Conservation (phyloP, 2,113 vertebrate genomes). For the Amphilophus citrinellus region DNA sequence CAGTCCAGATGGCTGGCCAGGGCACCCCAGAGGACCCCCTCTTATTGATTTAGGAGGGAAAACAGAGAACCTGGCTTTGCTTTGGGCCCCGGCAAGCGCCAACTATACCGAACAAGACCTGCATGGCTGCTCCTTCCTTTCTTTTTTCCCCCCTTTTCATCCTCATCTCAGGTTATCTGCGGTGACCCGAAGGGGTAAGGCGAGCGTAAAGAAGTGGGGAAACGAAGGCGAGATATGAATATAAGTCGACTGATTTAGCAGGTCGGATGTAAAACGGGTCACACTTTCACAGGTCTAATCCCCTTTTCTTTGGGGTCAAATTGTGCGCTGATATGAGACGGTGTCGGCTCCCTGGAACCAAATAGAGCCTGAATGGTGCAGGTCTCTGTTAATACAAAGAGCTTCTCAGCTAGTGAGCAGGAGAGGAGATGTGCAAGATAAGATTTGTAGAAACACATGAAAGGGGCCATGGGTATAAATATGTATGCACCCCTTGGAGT, state of each 20-base stretch:
- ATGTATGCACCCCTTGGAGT: conserved; percentile 77
- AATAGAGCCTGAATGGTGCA: conserved; percentile 70
- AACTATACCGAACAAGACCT: conserved; percentile 69
- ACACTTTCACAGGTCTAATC: conserved; percentile 76
- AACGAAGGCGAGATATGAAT: conserved; percentile 66
- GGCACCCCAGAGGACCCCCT: conserved; percentile 83
- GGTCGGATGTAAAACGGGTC: conserved; percentile 73
- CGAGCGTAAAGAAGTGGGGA: conserved; percentile 26
- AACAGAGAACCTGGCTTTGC: conserved; percentile 81
- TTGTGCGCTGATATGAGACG: conserved; percentile 74
- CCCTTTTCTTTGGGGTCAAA: conserved; percentile 72
- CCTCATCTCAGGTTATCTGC: conserved; percentile 73
- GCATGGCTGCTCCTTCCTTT: conserved; percentile 60
- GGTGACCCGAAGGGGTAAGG: conserved; percentile 24
- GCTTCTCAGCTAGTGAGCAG: conserved; percentile 63
- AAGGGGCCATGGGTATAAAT: conserved; percentile 77
- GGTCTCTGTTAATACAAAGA: conserved; percentile 79
- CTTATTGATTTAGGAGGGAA: conserved; percentile 89
- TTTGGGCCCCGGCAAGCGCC: conserved; percentile 54
- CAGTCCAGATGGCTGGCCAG: conserved; percentile 90
- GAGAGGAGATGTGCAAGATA: conserved; percentile 69
- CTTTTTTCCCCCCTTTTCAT: conserved; percentile 25
- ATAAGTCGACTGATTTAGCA: conserved; percentile 73
- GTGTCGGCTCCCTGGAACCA: conserved; percentile 61
- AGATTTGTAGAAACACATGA: conserved; percentile 77